Evolutionary conservation across 2,113 vertebrate species (phyloP), one percentile per base, ranked within the genome.

Genomic region (Lucifuga dentata): DNA sequence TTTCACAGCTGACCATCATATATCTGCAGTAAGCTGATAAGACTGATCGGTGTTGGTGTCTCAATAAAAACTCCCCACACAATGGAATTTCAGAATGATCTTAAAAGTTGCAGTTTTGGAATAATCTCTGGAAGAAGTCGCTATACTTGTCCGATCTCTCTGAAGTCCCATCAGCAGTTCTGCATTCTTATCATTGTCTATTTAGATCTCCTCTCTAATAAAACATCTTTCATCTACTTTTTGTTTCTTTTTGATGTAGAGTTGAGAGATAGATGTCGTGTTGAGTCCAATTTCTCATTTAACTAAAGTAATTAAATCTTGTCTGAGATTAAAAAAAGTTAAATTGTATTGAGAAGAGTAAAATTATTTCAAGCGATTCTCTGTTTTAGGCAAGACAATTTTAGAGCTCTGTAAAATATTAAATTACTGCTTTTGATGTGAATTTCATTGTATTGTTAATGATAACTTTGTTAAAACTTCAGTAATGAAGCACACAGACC

Each of bases 241-340:
- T 29, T 7, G 26, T 29, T 39, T 50, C 17, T 33, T 17, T 59
- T 7, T 29, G 35, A 13, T 67, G 11, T n/a, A 44, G 45, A 62
- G 39, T 32, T 32, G 36, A 59, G 9, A 21, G 40, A 46, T 57
- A n/a, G n/a, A 23, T 48, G 19, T 12, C 24, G 2, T 56, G 41
- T 8, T 29, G 26, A 29, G 26, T 7, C 32, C 16, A 43, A 29
- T 53, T 46, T 19, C 32, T 38, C 8, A 16, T 19, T 45, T 36
- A 41, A 55, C 52, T 55, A 53, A 65, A 2, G 12, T 7, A 21
- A 35, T 56, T 26, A 57, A 39, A 51, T 68, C 21, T 62, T 3
- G 21, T 23, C 26, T 16, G 21, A 45, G 20, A 50, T 35, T 41
- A 52, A 35, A 50, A 32, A 61, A 44, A 50, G 11, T 13, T 40